Base-by-base conservation (phyloP, 2,113 vertebrate species). In the Corythornis vintsioides region DNA sequence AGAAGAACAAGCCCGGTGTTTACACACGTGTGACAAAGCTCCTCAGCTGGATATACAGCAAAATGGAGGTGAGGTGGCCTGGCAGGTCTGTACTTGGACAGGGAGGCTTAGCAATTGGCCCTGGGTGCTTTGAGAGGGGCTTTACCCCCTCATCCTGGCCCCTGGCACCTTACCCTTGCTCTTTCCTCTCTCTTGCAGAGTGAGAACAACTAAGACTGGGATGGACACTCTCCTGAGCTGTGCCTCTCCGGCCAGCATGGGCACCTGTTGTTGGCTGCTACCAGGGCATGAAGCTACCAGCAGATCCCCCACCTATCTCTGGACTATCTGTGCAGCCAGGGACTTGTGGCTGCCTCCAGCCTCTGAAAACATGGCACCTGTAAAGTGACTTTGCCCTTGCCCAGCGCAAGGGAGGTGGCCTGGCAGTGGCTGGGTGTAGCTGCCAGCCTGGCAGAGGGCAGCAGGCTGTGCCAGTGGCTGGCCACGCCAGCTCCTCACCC, bases 11-110 rank as follows among this genome's bases (percentile, higher is more conserved):
- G 53, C 99, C 99, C 0, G 99, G 99, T 0, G 98, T 99, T 50
- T 99, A 99, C 95, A 98, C 98, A 7, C 98, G 96, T 0, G 98
- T 99, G 92, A 97, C 93, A 0, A 97, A 97, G 91, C 69, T 99
- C 43, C 96, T 99, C 10, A 88, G 98, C 48, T 99, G 99, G 99
- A 98, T 99, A 61, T 98, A 98, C 89, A 98, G 97, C 95, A 98
- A 96, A 52, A 98, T 99, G 98, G 98, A 99, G 99, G 99, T 99
- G 95, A 97, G 97, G 53, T 7, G 57, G 40, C 25, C 13, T 0
- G 10, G 19, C 43, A 11, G 76, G 67, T 50, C 78, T 20, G 64
- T 3, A 52, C n/a, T 71, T 0, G 3, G 43, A 31, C 40, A 70
- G 66, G 20, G 55, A 12, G 5, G 3, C 19, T 7, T 14, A 3